Percentiles rank a stretch among this genome's conserved stretches.
Conservation (phyloP, 2,888 invertebrate species). For the Nemoura dubitans region DNA sequence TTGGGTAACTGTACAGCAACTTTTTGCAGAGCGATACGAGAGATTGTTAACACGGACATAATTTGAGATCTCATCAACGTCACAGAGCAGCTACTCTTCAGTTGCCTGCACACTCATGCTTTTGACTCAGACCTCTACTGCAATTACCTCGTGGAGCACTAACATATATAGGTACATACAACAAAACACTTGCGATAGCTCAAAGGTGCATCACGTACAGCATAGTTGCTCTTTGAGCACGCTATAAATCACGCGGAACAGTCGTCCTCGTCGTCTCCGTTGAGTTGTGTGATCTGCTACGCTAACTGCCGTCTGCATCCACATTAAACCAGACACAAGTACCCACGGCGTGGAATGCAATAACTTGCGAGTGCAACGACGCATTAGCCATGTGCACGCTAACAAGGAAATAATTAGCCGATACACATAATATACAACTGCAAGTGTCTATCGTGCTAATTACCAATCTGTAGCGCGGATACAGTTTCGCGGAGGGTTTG, state of each 20-base stretch:
- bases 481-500: too few relatives aligned
- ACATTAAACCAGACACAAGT: neutral
- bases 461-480: neutral
- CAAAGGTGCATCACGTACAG: neutral
- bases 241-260: neutral
- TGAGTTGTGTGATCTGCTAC: neutral
- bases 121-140: too few relatives aligned
- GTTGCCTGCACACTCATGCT: too few relatives aligned
- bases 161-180: too few relatives aligned
- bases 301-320: neutral
- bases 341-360: neutral
- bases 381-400: neutral
- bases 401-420: neutral
- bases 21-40: too few relatives aligned
- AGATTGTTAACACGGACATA: too few relatives aligned
- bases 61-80: too few relatives aligned
- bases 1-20: too few relatives aligned
- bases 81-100: too few relatives aligned
- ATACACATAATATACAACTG: neutral
- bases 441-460: neutral
- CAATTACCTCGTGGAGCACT: conserved; percentile 1
- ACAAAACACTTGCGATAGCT: neutral
- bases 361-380: neutral
- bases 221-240: neutral
- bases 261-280: neutral